Base-by-base conservation (phyloP, 2,113 vertebrate species). In the Nesogale talazaci region DNA sequence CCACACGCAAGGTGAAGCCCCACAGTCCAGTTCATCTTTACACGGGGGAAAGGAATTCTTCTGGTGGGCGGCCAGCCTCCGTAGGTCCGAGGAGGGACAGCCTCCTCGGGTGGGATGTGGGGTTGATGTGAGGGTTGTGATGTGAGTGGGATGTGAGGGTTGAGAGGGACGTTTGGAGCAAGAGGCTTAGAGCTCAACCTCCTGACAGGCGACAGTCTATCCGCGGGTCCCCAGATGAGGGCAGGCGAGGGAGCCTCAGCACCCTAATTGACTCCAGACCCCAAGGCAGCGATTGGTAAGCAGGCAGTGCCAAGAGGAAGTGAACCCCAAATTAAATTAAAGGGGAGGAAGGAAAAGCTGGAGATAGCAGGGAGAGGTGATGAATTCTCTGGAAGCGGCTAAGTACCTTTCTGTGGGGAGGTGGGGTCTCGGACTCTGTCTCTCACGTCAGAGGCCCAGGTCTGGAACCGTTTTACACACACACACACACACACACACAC, bases 261-360 rank as follows among this genome's bases (percentile, higher is more conserved):
- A 61, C 70, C 81, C 79, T 97, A 92, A 97, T 96, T 95, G 97
- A 77, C 95, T 96, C 96, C 96, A 96, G 97, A 96, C 83, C 70
- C 14, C 46, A 80, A 90, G 91, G 65, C 92, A 10, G 1, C 56
- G 84, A 95, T 93, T 95, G 96, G 94, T 96, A 95, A 95, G 94
- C 95, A 93, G 91, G 92, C 92, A 94, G 89, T 95, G 96, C 96
- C 94, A 95, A 95, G 94, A 94, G 94, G 95, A 96, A 97, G 94
- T 95, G 78, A 93, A 94, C 94, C 95, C 83, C 92, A 95, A 96
- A 96, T 95, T 94, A 95, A 95, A 95, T 96, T 94, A 96, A 91
- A 85, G 63, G 42, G 22, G 94, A 92, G 52, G 89, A 94, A 94
- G 82, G 46, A 14, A 70, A 82, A 82, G 90, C 77, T 42, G 23